Evolutionary conservation across 2,888 invertebrate genomes (phyloP).

Genomic region (Norana najaformis): DNA sequence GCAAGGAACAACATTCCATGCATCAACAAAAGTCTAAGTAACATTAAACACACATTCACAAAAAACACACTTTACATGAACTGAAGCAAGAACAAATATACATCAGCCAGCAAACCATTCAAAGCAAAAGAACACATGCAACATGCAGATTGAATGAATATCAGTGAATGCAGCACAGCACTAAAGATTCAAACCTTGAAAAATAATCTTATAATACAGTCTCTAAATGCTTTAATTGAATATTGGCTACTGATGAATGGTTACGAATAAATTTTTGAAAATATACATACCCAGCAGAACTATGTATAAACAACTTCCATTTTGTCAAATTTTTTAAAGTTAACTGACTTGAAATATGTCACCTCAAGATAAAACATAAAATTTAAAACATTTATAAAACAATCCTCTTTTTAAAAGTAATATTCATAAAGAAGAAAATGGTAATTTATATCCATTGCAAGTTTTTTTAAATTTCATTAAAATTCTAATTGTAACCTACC

Average conservation of each 20-base stretch:
- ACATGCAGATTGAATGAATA: too few species aligned
- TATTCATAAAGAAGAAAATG: not conserved
- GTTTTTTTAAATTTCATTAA: not conserved
- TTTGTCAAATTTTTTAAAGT: not conserved
- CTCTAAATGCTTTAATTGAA: not conserved
- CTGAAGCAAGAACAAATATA: not conserved
- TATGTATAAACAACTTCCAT: not conserved
- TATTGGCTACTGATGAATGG: not conserved
- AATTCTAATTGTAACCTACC: not conserved
- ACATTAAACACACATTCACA: not conserved
- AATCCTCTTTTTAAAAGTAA: too few species aligned
- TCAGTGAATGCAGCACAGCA: not conserved
- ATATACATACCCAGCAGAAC: not conserved
- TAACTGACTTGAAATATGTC: too few species aligned
- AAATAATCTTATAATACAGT: not conserved
- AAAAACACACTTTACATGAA: not conserved
- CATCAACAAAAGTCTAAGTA: not conserved
- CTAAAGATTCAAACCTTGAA: not conserved
- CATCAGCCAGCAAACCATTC: not conserved
- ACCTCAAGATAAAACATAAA: not conserved
- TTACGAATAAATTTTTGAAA: not conserved
- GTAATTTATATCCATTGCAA: not conserved
- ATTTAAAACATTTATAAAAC: not conserved
- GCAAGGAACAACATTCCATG: not conserved
- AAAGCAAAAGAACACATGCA: not conserved